Base-by-base conservation (phyloP, 2,113 vertebrate species). In the Alectura lathami region DNA sequence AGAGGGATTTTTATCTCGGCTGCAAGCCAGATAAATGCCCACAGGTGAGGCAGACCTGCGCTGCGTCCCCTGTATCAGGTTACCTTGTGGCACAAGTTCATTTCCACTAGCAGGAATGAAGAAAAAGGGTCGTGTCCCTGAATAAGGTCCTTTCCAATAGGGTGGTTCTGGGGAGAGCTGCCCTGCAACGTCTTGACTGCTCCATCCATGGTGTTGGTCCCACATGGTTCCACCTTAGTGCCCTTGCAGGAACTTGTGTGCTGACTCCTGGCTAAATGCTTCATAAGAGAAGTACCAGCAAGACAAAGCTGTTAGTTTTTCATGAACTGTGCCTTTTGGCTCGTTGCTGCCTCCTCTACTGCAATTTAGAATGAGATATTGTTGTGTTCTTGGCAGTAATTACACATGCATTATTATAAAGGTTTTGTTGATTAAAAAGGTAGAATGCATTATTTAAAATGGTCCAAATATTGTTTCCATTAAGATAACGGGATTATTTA, bases 401-500 rank as follows among this genome's bases (percentile, higher is more conserved):
- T 80, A 83, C 34, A 22, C 29, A 23, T 47, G 42, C 69, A 77
- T 83, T 67, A 63, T 77, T 89, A 43, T 50, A 77, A 86, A 77
- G 68, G 47, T 73, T 77, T 66, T 86, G 63, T 80, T 95, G 78
- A 86, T 89, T 88, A 83, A 91, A 93, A 89, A 81, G 57, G 47
- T 63, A 91, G 68, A 80, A 89, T 64, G 38, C 16, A 36, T 86
- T 78, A 77, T 93, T 95, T 95, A 20, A 93, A 91, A 76, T n/a
- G 60, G 51, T 85, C 43, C 32, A 88, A 79, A 91, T 88, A 94
- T 32, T 77, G 26, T 64, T 96, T 91, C 76, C 82, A 90, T 83
- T 93, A 62, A 86, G 72, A 88, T 89, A 80, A 92, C 91, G 63
- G 69, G 67, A 78, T 92, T 91, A 83, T 96, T 95, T 88, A 80